Evolutionary conservation across 2,888 invertebrate genomes (phyloP), one percentile per base, ranked within the genome.

Genomic region (Cremastinae sp.): DNA sequence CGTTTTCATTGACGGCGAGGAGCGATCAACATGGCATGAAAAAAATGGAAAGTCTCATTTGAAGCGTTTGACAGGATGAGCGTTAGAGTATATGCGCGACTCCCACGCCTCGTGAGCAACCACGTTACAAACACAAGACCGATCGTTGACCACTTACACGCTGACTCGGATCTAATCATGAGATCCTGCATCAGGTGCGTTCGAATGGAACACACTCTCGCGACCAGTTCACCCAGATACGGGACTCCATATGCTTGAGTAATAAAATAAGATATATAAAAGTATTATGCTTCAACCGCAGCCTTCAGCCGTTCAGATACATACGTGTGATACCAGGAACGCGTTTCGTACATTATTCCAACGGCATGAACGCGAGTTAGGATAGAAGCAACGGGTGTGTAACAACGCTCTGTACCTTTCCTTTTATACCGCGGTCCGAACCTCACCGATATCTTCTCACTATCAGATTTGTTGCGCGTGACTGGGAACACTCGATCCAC

Each of bases 131-230:
- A 66, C 47, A 41, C 9, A 56, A 22, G 7, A 49, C 18, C 61
- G 59, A 53, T 61, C 55, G 35, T 61, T 65, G 59, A 45, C 70
- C 55, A 55, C 65, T 12, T 59, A 70, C 61, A 68, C 41, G 37
- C 18, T n/a, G 55, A 43, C 28, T 45, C 61, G 64, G 69, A 73
- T 70, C 61, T 56, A 70, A 77, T 77, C 69, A 53, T 35, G 41
- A 64, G 65, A 66, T 73, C 49, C 65, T 61, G 65, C 59, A 70
- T 76, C 76, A 73, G 70, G 76, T 77, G 75, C 69, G 69, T 77
- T 73, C 64, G 5, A 64, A 41, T 35, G 76, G 70, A 73, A 77
- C 47, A 65, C 53, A 73, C 65, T 62, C 70, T 59, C 69, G 47
- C 73, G 53, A 77, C 73, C 47, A 55, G 73, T 66, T 73, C 69